phyloP scores from a whole-genome alignment of 2,113 vertebrate genomes.

The Oxyura jamaicensis region DNA sequence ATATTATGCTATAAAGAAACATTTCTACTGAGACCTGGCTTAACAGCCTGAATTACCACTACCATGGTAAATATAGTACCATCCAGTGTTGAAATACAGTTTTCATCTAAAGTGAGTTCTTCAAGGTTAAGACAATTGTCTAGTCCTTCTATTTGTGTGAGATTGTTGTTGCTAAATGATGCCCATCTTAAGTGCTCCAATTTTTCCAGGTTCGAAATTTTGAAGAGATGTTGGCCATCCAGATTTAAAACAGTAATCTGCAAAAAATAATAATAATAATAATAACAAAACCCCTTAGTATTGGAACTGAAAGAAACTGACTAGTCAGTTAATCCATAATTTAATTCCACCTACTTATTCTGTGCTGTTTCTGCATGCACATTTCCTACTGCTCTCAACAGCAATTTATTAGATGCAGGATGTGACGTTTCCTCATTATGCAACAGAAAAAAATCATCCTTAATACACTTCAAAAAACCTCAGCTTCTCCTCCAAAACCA shows the following conservation, averaged over 20 bases:
- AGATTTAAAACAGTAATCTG: conserved; percentile 87
- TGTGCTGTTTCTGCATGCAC: background rate
- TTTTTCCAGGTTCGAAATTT: conserved; percentile 81
- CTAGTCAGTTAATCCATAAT: background rate
- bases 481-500: background rate
- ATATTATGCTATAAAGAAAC: background rate
- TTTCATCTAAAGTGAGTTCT: conserved; percentile 86
- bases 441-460: background rate
- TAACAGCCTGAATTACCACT: background rate
- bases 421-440: background rate
- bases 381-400: background rate
- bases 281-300: background rate
- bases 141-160: conserved; percentile 83
- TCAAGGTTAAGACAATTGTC: conserved; percentile 82
- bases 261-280: no score
- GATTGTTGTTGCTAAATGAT: conserved; percentile 86
- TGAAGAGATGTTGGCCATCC: conserved; percentile 83
- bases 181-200: conserved; percentile 86
- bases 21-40: background rate
- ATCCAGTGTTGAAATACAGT: conserved; percentile 81
- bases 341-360: background rate
- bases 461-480: background rate
- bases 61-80: conserved; percentile 63
- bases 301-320: background rate
- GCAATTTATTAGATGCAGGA: background rate